Conservation (phyloP, 1,140 invertebrate species). For the Brachionus koreanus region DNA sequence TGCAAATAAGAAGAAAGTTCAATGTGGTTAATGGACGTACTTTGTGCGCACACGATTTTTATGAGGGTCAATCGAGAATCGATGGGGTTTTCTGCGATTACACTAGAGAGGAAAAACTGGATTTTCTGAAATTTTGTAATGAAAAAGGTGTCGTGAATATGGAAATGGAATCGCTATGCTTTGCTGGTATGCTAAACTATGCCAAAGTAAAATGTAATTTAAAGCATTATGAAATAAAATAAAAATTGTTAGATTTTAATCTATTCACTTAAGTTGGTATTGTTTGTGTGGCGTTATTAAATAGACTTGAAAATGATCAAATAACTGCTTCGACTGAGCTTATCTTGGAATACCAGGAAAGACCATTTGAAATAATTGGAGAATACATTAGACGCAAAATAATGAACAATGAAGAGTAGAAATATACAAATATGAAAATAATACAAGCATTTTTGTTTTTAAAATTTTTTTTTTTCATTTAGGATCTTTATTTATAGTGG, state of each 20-base stretch:
- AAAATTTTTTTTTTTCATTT: no score
- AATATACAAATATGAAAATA: no score
- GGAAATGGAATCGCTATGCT: constrained; percentile 91
- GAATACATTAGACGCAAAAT: constrained; percentile 26
- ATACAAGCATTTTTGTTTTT: no score
- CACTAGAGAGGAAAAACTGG: constrained; percentile 79
- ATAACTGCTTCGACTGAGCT: constrained; percentile 75
- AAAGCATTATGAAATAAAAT: neutral
- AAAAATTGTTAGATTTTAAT: neutral
- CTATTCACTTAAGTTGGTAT: constrained; percentile 67
- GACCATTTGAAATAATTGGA: constrained; percentile 72
- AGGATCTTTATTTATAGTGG: no score
- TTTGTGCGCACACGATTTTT: constrained; percentile 93
- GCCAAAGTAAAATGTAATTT: constrained; percentile 68
- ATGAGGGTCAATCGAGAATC: constrained; percentile 87
- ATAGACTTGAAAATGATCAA: constrained; percentile 88
- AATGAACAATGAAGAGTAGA: constrained; percentile 22
- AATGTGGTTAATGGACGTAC: constrained; percentile 74
- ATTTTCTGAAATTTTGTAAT: constrained; percentile 73
- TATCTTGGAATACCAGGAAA: constrained; percentile 82
- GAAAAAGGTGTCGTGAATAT: constrained; percentile 84
- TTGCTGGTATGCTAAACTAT: constrained; percentile 85
- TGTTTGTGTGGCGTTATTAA: constrained; percentile 85
- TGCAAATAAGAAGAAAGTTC: neutral
- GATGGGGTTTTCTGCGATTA: constrained; percentile 97